Base-by-base conservation (phyloP, 2,113 vertebrate species). In the Macrotis lagotis region DNA sequence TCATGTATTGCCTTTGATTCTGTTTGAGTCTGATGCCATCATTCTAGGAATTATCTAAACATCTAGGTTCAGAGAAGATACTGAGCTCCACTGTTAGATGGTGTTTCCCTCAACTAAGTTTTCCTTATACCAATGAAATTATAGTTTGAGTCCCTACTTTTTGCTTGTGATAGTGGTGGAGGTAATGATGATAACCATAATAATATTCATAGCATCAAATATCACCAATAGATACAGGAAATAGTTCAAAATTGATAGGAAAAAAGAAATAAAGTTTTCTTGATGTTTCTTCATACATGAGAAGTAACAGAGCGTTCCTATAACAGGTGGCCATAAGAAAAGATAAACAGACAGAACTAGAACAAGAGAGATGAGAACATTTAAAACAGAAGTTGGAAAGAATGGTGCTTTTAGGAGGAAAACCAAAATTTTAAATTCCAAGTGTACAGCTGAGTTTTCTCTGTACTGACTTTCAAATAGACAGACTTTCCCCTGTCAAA, bases 241-340 rank as follows among this genome's bases (percentile, higher is more conserved):
- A 74, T 89, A 14, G 3, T 52, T 95, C 31, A 90, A 9, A 48
- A 74, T 91, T 89, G 50, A 16, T 26, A 8, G 2, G 51, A 92
- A 66, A 25, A 0, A 3, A 50, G 90, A 74, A 93, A 93, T 14
- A 88, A 5, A 49, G 3, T 50, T 92, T 96, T 74, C 92, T 88
- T 52, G 6, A 8, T 52, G 2, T 50, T 92, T 74, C 92, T 88
- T 52, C 14, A 8, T 52, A 51, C 48, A 92, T 24, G 0, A 19
- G 28, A 96, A 95, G 53, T 51, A 48, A 50, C 8, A 90, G 88
- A 51, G 24, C 52, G 16, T 90, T 92, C 83, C 91, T 92, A 14
- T 19, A 95, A 90, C 31, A 93, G 51, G 95, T 92, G 83, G 48
- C 31, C 2, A 1, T 37, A 3, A 31, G 25, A 88, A 66, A 12